These are phyloP conservation scores for Xanthia icteritia DNA, from an alignment of 2,888 invertebrate species.

Conservation along the genomic window DNA sequence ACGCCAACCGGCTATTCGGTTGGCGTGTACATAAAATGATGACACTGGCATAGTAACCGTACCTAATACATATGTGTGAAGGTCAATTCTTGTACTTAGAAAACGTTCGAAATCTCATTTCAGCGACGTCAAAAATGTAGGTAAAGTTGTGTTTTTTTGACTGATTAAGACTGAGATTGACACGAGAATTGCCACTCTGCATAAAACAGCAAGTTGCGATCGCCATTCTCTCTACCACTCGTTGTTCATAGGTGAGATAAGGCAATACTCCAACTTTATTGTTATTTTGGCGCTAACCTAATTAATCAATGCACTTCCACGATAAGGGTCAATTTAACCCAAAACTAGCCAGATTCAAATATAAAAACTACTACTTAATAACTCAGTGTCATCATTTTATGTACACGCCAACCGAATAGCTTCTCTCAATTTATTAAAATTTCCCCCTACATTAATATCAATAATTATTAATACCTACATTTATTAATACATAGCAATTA, in stretches of 20 bases:
- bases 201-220: background rate
- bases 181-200: accelerated
- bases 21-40: no score
- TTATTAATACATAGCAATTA: slow-evolving; percentile 4
- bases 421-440: background rate
- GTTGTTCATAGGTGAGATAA: no score
- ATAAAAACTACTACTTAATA: no score
- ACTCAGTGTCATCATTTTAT: background rate
- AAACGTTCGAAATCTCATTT: no score
- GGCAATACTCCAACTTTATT: background rate
- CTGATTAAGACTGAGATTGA: no score
- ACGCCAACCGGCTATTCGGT: no score
- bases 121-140: no score
- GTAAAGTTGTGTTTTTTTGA: no score
- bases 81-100: no score
- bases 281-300: background rate
- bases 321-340: background rate
- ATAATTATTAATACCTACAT: background rate
- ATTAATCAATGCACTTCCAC: background rate
- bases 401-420: background rate
- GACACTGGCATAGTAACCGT: no score
- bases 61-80: no score
- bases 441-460: background rate
- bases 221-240: background rate
- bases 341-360: no score